A percentile compares a stretch with the other conserved stretches of the same genome.
phyloP scores from a whole-genome alignment of 2,113 vertebrate species.

The Leucoraja erinaceus region DNA sequence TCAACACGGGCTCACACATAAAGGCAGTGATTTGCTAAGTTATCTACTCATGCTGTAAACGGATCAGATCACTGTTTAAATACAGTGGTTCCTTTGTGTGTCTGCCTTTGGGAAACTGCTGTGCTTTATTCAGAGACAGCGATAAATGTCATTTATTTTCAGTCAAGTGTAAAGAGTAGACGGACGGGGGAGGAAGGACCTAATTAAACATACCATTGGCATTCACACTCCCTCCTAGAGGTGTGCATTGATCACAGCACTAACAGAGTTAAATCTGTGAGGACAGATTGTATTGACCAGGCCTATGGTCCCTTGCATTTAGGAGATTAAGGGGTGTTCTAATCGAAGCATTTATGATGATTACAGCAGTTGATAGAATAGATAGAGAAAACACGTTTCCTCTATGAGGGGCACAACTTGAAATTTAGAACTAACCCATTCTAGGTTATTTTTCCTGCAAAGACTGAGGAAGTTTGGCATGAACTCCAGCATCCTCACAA shows the following conservation, averaged over 20 bases:
- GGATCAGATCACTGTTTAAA: background rate
- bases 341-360: conserved; percentile 4
- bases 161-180: background rate
- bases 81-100: conserved; percentile 26
- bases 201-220: background rate
- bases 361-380: conserved; percentile 14
- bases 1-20: background rate
- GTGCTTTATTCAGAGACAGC: background rate
- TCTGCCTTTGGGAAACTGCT: conserved; percentile 11
- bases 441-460: background rate
- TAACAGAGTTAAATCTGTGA: conserved; percentile 1
- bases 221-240: background rate
- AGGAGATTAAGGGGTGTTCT: background rate
- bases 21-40: background rate
- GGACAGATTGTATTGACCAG: background rate
- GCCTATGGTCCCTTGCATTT: background rate
- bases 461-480: no score
- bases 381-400: background rate
- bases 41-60: background rate
- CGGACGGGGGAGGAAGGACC: background rate
- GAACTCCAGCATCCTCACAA: no score
- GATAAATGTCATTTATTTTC: conserved; percentile 18
- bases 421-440: background rate
- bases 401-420: background rate
- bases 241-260: background rate